Evolutionary conservation across 1,140 invertebrate species (phyloP).

Genomic region (Cephus cinctus): DNA sequence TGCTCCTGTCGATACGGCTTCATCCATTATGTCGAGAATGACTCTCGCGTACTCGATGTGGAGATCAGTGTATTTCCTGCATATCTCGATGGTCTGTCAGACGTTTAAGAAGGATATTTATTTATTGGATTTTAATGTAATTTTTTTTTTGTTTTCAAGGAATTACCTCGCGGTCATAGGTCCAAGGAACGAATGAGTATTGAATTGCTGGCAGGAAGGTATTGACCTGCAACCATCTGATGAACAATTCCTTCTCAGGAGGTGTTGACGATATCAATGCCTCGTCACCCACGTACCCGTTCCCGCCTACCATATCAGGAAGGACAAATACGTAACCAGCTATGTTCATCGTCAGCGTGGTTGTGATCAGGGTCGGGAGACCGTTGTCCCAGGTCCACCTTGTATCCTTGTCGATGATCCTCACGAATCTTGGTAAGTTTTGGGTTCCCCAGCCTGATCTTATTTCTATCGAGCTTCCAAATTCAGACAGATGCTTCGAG

Average conservation of each 20-base stretch:
- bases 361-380: conserved; percentile 74
- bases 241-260: conserved; percentile 77
- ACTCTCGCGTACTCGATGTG: conserved; percentile 67
- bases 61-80: conserved; percentile 65
- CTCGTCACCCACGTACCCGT: conserved; percentile 66
- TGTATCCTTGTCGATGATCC: conserved; percentile 87
- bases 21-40: conserved; percentile 63
- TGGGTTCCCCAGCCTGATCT: conserved; percentile 70
- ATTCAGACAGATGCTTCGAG: conserved; percentile 59
- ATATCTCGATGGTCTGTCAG: conserved; percentile 64
- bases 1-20: conserved; percentile 62
- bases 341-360: conserved; percentile 76
- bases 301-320: conserved; percentile 92
- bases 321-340: conserved; percentile 83
- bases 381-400: conserved; percentile 81
- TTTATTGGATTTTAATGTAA: not conserved
- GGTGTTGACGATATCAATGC: conserved; percentile 39
- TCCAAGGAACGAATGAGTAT: conserved; percentile 87
- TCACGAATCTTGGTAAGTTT: conserved; percentile 75
- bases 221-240: conserved; percentile 87
- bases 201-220: conserved; percentile 86
- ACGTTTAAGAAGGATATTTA: conserved; percentile 15
- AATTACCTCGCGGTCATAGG: conserved; percentile 69
- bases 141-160: conserved; percentile 5
- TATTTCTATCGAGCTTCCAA: conserved; percentile 75